Base-by-base conservation (phyloP, 37 sponge, comb jelly and placozoan genomes). In the Oscarella lobularis region DNA sequence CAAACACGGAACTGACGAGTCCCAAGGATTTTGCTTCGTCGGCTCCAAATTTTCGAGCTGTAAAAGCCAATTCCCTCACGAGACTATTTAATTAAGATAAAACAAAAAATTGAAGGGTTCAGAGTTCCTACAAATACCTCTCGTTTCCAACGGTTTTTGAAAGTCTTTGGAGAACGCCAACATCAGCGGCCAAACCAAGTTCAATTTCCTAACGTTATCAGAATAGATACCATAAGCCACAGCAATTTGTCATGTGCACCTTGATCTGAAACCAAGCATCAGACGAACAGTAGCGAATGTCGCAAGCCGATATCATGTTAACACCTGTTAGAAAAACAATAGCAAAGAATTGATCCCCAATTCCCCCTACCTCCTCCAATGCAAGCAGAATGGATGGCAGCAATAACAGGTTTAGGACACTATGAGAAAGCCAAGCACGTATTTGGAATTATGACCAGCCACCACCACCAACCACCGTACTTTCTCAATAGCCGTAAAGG, bases 121-220 rank as follows among this genome's bases (percentile, higher is more conserved):
- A 29, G 14, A 70, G 37, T 70, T 48, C 14, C 60, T 48, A 9
- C 60, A 79, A 77, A 1, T 33, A 83, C 80, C 88, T 90, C 66
- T 83, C 79, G 35, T 87, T 89, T 0, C 98, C 98, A 2, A 92
- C 84, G 5, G 92, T 73, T 73, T 92, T 92, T 2, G 93, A 93
- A 37, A 96, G 81, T 40, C 98, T 72, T 82, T 96, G 98, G n/a
- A 96, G 70, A 0, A 93, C 92, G 14, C 98, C 98, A 31, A 96
- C 83, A 67, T 96, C 98, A 3, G 98, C 98, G 1, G 82, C 87
- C 33, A 96, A 35, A 5, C 98, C 98, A 9, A 96, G 66, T 40
- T 92, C 98, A 3, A 96, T 88, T 72, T 96, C 98, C 84, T 87
- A 9, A 6, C 31, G 27, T 31, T 6, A 77, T 14, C 5, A 29